Evolutionary conservation across 2,113 vertebrate genomes (phyloP).

Genomic region (Salminus brasiliensis): DNA sequence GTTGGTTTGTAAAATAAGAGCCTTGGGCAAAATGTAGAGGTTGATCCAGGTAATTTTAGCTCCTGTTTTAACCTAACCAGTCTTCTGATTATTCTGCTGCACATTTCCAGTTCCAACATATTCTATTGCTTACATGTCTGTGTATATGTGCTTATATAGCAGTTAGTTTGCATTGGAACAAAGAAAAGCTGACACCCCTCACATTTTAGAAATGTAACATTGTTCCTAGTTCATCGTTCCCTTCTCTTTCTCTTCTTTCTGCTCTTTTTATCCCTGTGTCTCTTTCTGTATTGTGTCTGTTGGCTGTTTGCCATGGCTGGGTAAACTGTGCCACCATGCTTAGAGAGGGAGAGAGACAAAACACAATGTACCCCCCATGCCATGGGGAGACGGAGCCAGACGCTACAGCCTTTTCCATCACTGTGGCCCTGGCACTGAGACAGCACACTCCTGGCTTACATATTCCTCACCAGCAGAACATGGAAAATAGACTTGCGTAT

Average conservation of each 20-base stretch:
- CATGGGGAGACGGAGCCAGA: background rate
- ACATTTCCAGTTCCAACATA: conserved; percentile 47
- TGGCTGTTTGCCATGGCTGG: conserved; percentile 27
- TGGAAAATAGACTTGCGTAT: background rate
- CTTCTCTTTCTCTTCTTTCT: background rate
- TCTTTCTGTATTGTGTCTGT: conserved; percentile 34
- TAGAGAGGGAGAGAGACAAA: conserved; percentile 12
- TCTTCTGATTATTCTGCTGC: background rate
- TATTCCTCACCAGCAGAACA: background rate
- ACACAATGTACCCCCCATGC: background rate
- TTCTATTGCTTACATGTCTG: background rate
- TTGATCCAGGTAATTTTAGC: background rate
- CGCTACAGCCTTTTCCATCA: background rate
- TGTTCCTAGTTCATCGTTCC: background rate
- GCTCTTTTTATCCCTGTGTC: background rate
- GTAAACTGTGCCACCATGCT: conserved; percentile 25
- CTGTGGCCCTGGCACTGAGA: conserved; percentile 1
- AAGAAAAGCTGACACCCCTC: background rate
- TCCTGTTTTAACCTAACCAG: background rate
- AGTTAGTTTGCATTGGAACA: background rate
- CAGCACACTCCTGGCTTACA: background rate
- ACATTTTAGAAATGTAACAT: background rate
- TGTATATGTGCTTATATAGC: background rate
- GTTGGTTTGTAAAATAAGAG: background rate
- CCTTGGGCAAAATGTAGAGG: background rate